Evolutionary conservation across 2,797 vertebrate genomes (phyloP).

Genomic region (Aulostomus chinensis): DNA sequence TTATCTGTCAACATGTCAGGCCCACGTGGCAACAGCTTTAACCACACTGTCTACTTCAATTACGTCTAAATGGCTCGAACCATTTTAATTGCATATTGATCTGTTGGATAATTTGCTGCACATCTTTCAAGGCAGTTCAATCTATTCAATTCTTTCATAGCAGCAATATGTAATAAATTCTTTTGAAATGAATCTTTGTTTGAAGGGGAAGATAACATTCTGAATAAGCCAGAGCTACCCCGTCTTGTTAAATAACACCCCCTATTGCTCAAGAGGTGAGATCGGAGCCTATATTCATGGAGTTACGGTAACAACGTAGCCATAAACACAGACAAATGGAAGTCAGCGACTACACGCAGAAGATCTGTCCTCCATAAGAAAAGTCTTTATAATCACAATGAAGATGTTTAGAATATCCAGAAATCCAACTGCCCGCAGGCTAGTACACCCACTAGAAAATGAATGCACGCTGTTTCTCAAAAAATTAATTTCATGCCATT

Average conservation of each 20-base stretch:
- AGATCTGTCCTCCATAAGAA: background rate
- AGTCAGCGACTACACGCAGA: background rate
- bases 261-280: too few relatives aligned
- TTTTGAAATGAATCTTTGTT: too few relatives aligned
- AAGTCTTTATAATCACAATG: conserved; percentile 1
- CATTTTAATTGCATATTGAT: background rate
- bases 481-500: background rate
- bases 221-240: too few relatives aligned
- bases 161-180: background rate
- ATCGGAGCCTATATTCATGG: too few relatives aligned
- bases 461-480: background rate
- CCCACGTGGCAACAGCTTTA: too few relatives aligned
- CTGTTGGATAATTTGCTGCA: background rate
- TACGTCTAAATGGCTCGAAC: too few relatives aligned
- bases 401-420: background rate
- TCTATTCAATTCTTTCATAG: too few relatives aligned
- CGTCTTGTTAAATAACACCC: too few relatives aligned
- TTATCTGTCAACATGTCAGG: too few relatives aligned
- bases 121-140: too few relatives aligned
- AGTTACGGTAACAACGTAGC: too few relatives aligned
- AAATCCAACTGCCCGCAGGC: background rate
- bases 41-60: background rate
- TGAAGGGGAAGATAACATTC: too few relatives aligned
- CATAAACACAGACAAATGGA: background rate
- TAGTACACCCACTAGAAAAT: background rate